These are phyloP conservation scores for Tinamus major DNA, from an alignment of 2,797 vertebrate species.

Conservation along the genomic window DNA sequence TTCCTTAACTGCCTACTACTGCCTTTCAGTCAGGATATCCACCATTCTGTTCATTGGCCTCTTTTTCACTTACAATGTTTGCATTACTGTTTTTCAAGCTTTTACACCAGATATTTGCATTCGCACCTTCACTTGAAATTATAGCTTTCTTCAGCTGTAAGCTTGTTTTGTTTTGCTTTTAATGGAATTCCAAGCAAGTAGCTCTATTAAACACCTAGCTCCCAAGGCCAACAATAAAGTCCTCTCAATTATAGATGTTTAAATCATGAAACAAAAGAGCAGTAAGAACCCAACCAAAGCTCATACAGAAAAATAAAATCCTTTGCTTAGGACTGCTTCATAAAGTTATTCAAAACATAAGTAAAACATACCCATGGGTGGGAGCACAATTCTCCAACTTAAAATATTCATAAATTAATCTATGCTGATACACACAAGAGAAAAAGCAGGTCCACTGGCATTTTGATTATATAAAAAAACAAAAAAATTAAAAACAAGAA, in stretches of 20 bases:
- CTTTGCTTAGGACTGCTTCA: background rate
- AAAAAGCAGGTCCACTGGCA: background rate
- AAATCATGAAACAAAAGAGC: background rate
- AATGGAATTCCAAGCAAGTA: background rate
- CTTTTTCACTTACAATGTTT: background rate
- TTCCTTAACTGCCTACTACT: background rate
- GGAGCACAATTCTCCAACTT: constrained; percentile 1
- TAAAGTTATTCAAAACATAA: background rate
- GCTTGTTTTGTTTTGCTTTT: background rate
- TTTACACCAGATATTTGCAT: background rate
- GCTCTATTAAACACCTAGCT: background rate
- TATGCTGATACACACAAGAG: background rate
- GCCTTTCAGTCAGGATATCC: background rate
- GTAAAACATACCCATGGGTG: background rate
- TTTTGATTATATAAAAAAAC: background rate
- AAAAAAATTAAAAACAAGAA: background rate
- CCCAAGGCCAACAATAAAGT: background rate
- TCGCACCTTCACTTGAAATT: background rate
- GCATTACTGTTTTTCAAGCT: background rate
- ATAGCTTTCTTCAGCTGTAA: background rate
- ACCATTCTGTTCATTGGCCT: background rate
- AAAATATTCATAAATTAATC: constrained; percentile 42
- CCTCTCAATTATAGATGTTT: background rate
- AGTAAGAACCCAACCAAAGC: background rate
- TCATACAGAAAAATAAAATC: background rate